Percentiles rank a stretch among this genome's conserved stretches.
Evolutionary conservation across 2,888 invertebrate genomes (phyloP).

Genomic region (Ametastegia equiseti): DNA sequence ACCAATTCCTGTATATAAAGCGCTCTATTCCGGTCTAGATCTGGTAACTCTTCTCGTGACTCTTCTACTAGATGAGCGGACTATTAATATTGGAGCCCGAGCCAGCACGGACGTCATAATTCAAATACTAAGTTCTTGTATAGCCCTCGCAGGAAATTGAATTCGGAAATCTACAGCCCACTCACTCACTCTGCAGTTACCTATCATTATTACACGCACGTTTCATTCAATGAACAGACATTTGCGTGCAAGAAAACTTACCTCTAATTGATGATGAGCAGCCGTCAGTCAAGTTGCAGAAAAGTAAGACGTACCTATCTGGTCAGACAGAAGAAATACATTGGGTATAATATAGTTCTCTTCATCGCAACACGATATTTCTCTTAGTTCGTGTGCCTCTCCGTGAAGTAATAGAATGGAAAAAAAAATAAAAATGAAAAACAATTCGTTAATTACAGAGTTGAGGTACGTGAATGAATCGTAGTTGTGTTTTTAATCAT

Average conservation of each 20-base stretch:
- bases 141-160: not conserved
- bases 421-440: not conserved
- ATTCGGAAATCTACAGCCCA: constrained; percentile 4
- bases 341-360: not conserved
- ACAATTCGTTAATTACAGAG: not conserved
- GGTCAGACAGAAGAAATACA: not conserved
- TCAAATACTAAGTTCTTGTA: not conserved
- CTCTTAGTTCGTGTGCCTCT: too few relatives aligned
- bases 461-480: not conserved
- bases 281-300: not conserved
- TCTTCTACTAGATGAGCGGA: constrained; percentile 5
- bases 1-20: not conserved
- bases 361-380: not conserved
- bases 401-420: too few relatives aligned
- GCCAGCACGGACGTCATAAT: not conserved
- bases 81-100: constrained; percentile 19
- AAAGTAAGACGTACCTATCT: not conserved
- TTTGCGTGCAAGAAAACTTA: not conserved
- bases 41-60: constrained; percentile 5
- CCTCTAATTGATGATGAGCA: not conserved
- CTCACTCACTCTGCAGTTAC: too few relatives aligned
- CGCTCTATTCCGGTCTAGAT: constrained; percentile 15
- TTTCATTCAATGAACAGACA: constrained; percentile 7
- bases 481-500: not conserved
- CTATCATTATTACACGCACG: not conserved